These are phyloP conservation scores for Australoheros facetus DNA, from an alignment of 2,797 vertebrate species.

Conservation along the genomic window DNA sequence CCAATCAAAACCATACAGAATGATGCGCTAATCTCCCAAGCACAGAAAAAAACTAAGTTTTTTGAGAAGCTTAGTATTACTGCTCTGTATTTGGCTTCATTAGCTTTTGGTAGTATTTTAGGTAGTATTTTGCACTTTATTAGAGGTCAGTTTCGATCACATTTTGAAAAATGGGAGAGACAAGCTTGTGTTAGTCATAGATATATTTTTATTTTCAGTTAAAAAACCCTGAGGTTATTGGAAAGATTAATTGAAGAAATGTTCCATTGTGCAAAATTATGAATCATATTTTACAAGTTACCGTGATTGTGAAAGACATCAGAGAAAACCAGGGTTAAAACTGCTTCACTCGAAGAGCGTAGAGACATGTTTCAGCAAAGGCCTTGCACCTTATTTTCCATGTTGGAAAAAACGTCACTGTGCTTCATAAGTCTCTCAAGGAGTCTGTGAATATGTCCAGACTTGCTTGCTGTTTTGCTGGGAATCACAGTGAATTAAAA, in stretches of 20 bases:
- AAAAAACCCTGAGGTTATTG: background rate
- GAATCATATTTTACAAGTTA: background rate
- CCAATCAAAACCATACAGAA: background rate
- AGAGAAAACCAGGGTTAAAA: background rate
- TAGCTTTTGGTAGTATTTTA: no score
- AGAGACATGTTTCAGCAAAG: background rate
- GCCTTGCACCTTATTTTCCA: background rate
- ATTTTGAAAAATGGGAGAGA: background rate
- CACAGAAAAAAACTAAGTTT: background rate
- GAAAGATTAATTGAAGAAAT: background rate
- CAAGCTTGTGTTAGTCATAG: background rate
- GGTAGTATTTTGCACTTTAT: background rate
- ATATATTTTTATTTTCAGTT: background rate
- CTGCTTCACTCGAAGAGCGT: no score
- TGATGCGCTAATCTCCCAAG: background rate
- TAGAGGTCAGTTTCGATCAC: no score
- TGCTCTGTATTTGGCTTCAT: background rate
- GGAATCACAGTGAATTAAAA: background rate
- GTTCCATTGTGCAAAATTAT: background rate
- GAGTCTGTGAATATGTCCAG: background rate
- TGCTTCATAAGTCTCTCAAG: background rate
- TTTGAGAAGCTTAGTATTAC: background rate
- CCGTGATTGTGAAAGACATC: slow-evolving; percentile 11
- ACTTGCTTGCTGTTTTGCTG: background rate
- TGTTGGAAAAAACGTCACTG: background rate